Conservation (phyloP, 1,140 invertebrate species). For the Matsumurasca onukii region DNA sequence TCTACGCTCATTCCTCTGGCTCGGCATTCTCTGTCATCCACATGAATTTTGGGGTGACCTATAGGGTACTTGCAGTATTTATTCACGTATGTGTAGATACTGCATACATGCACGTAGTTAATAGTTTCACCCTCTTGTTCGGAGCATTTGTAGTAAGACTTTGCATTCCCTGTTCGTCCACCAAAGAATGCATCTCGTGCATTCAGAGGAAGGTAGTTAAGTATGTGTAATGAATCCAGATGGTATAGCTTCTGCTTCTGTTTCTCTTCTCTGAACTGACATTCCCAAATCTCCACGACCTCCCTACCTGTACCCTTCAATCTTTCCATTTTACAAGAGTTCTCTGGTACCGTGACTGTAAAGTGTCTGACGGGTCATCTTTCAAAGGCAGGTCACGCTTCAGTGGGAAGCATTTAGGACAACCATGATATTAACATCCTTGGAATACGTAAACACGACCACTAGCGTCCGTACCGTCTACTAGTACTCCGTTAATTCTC, state of each 20-base stretch:
- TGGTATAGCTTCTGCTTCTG: background rate
- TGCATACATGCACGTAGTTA: constrained; percentile 8
- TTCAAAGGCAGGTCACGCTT: background rate
- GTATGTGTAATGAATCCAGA: background rate
- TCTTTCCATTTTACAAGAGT: background rate
- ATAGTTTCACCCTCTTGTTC: constrained; percentile 11
- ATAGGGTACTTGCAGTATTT: constrained; percentile 46
- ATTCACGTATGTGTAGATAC: constrained; percentile 44
- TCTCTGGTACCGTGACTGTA: background rate
- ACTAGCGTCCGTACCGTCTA: constrained; percentile 15
- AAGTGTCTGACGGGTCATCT: background rate
- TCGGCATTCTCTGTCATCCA: constrained; percentile 45
- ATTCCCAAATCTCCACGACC: constrained; percentile 10
- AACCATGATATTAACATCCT: constrained; percentile 9
- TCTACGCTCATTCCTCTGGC: constrained; percentile 44
- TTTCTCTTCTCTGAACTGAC: background rate
- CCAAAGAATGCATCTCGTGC: background rate
- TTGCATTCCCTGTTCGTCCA: background rate
- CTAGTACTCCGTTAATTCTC: background rate
- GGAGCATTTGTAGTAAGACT: background rate
- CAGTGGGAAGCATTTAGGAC: too few relatives aligned
- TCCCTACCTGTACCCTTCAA: background rate
- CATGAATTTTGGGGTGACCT: constrained; percentile 44
- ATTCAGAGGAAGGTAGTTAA: background rate
- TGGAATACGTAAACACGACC: constrained; percentile 17